phyloP scores from a whole-genome alignment of 2,797 vertebrate genomes.

The Pipistrellus kuhlii region DNA sequence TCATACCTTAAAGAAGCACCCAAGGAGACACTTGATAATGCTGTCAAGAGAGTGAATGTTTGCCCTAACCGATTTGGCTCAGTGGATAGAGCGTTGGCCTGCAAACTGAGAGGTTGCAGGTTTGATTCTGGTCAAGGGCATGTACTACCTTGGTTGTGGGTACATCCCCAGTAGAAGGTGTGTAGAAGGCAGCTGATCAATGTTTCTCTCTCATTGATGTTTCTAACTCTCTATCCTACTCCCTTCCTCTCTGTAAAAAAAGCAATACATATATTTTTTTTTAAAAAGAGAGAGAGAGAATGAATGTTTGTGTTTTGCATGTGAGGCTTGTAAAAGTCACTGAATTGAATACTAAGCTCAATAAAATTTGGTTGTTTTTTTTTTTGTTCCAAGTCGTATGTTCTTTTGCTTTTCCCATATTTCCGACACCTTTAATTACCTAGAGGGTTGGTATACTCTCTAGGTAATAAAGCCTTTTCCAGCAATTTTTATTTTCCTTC shows the following conservation, averaged over 20 bases:
- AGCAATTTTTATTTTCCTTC: neutral
- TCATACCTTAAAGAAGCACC: neutral
- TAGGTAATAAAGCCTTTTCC: neutral
- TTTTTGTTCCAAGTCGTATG: neutral
- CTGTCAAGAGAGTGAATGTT: neutral
- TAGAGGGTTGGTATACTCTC: neutral
- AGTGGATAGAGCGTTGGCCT: no score
- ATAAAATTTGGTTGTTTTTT: neutral
- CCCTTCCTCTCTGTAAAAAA: no score
- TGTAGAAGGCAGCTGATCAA: no score
- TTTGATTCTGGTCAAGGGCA: no score
- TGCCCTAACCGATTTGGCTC: neutral
- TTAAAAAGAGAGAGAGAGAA: neutral
- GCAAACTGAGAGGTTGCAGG: no score
- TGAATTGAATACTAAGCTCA: neutral
- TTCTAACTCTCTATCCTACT: no score
- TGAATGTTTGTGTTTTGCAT: constrained; percentile 8
- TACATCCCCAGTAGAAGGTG: no score
- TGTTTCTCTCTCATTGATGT: no score
- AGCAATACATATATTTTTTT: no score
- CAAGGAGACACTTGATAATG: neutral
- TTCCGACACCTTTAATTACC: neutral
- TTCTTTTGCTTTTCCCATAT: neutral
- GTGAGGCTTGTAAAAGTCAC: neutral
- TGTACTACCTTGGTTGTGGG: no score